Conservation (phyloP, 2,888 invertebrate genomes). For the Craniophora ligustri region DNA sequence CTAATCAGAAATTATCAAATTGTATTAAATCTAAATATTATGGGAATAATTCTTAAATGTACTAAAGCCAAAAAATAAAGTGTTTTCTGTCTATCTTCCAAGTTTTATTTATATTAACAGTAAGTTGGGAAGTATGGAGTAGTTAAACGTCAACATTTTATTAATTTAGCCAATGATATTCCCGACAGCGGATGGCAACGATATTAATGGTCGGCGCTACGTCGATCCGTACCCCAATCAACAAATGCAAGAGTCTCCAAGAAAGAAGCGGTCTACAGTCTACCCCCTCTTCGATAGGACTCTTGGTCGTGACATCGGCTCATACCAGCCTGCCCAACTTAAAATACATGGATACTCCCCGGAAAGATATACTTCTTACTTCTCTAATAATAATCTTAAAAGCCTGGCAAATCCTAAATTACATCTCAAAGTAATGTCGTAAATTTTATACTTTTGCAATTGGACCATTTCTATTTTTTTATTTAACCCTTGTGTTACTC, state of each 20-base stretch:
- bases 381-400: constrained; percentile 66
- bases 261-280: constrained; percentile 79
- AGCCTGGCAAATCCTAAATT: constrained; percentile 58
- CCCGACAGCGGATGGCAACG: constrained; percentile 86
- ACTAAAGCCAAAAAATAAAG: constrained; percentile 36
- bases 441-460: constrained; percentile 30
- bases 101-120: constrained; percentile 30
- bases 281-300: constrained; percentile 72
- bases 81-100: constrained; percentile 16
- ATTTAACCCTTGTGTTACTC: constrained; percentile 18
- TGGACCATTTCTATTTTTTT: constrained; percentile 14
- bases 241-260: constrained; percentile 82
- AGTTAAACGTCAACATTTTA: constrained; percentile 68
- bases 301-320: constrained; percentile 58
- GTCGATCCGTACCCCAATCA: constrained; percentile 84
- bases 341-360: constrained; percentile 79
- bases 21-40: no score
- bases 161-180: constrained; percentile 82
- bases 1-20: no score
- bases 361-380: constrained; percentile 82
- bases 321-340: constrained; percentile 65
- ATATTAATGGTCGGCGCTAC: constrained; percentile 80
- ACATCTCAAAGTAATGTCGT: constrained; percentile 55
- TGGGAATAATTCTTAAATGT: constrained; percentile 13
- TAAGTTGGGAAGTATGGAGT: constrained; percentile 35